Conservation (phyloP, 2,113 vertebrate species). For the Podocnemis expansa region DNA sequence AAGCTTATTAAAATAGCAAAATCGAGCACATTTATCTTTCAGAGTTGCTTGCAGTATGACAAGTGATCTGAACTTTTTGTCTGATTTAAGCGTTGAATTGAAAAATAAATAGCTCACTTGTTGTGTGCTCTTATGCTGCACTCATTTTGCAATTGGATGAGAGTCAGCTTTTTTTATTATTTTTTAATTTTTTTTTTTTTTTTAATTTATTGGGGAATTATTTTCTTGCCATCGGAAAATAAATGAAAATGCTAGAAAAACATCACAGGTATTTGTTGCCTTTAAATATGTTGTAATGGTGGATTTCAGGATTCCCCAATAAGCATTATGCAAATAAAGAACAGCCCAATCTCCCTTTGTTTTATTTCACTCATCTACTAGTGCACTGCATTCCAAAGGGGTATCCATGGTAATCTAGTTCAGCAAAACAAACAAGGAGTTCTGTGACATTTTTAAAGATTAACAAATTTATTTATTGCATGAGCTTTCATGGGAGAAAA, state of each 20-base stretch:
- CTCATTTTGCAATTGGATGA: constrained; percentile 33
- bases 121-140: neutral
- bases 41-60: neutral
- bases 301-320: constrained; percentile 34
- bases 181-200: too few species aligned
- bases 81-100: constrained; percentile 30
- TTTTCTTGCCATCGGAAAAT: constrained; percentile 11
- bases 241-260: constrained; percentile 41
- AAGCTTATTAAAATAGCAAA: neutral
- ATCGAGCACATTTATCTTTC: neutral
- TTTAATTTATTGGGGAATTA: neutral
- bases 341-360: constrained; percentile 27
- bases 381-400: too few species aligned
- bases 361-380: neutral
- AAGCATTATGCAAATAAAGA: constrained; percentile 36
- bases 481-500: too few species aligned
- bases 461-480: too few species aligned
- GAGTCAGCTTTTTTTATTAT: constrained; percentile 41
- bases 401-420: too few species aligned
- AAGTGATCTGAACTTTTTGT: neutral
- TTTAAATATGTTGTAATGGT: constrained; percentile 33
- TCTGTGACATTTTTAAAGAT: too few species aligned
- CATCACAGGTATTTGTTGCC: constrained; percentile 41
- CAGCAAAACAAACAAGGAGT: too few species aligned
- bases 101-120: neutral